Conservation (phyloP, 1,140 invertebrate species). For the Zaprionus davidi region DNA sequence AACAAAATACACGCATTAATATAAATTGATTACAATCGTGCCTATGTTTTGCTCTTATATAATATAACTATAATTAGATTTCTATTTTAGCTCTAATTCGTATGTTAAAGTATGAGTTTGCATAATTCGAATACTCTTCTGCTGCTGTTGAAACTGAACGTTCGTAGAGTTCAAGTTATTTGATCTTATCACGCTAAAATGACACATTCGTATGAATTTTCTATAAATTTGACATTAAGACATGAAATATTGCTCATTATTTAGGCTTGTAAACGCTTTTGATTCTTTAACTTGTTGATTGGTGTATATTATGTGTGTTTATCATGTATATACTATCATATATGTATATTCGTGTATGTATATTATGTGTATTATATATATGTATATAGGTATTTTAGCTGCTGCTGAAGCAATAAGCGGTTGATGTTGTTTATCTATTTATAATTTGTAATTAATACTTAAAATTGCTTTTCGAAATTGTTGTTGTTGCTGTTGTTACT, state of each 20-base stretch:
- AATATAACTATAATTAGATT: conserved; percentile 30
- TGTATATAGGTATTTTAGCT: conserved; percentile 56
- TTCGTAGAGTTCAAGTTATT: conserved; percentile 48
- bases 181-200: conserved; percentile 68
- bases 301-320: conserved; percentile 30
- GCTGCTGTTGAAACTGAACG: neutral
- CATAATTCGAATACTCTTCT: conserved; percentile 73
- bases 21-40: conserved; percentile 15
- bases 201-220: conserved; percentile 65
- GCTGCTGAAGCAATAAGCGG: conserved; percentile 67
- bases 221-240: conserved; percentile 78
- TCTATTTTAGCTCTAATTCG: conserved; percentile 53
- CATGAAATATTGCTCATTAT: conserved; percentile 79
- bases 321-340: conserved; percentile 32
- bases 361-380: conserved; percentile 41
- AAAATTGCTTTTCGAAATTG: conserved; percentile 78
- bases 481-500: conserved; percentile 48
- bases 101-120: conserved; percentile 59
- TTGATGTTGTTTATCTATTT: conserved; percentile 59
- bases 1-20: conserved; percentile 14
- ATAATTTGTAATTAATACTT: conserved; percentile 76
- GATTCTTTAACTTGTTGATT: conserved; percentile 65
- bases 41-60: conserved; percentile 22
- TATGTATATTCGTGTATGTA: conserved; percentile 40
- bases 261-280: conserved; percentile 73